Base-by-base conservation (phyloP, 2,113 vertebrate genomes). In the Craseonycteris thonglongyai region DNA sequence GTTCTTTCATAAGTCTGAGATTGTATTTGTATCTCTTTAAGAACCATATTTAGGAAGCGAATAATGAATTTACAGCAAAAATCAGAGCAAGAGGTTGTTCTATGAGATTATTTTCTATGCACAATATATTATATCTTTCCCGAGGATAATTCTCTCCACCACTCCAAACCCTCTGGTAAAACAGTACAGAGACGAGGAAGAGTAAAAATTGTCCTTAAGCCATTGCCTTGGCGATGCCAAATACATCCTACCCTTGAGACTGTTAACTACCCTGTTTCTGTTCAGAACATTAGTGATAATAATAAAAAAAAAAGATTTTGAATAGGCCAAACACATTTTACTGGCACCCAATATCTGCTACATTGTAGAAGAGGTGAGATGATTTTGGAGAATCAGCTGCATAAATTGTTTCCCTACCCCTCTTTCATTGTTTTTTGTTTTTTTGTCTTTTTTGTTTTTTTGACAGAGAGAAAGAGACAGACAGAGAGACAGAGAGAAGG, bases 231-330 rank as follows among this genome's bases (percentile, higher is more conserved):
- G 61, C 81, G 65, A 80, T 61, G 38, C 16, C 28, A 78, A 88
- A 72, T 45, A 61, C 56, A 65, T 79, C 18, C 26, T 24, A 92
- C 2, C 3, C 21, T 76, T 65, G 45, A 95, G 28, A 51, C 30
- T 45, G 38, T 92, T 49, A 88, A 88, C 28, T 79, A 86, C 14
- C 6, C 11, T 74, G 21, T 75, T 97, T 94, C 61, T 93, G 28
- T n/a, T 58, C 24, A 89, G 74, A 93, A 79, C 19, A 49, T 88
- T 88, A 71, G 6, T 72, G 28, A 30, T 65, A 65, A 91, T 63
- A 88, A 72, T 56, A 88, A 95, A 88, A 58, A 95, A 88, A 58
- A 26, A 49, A 35, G 30, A 15, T 54, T 94, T 93, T 84, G 78
- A n/a, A 75, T 13, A 71, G 38, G 24, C 42, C 61, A 84, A 51